Evolutionary conservation across 2,888 invertebrate species (phyloP), one percentile per base, ranked within the genome.

Genomic region (Synergus itoensis): DNA sequence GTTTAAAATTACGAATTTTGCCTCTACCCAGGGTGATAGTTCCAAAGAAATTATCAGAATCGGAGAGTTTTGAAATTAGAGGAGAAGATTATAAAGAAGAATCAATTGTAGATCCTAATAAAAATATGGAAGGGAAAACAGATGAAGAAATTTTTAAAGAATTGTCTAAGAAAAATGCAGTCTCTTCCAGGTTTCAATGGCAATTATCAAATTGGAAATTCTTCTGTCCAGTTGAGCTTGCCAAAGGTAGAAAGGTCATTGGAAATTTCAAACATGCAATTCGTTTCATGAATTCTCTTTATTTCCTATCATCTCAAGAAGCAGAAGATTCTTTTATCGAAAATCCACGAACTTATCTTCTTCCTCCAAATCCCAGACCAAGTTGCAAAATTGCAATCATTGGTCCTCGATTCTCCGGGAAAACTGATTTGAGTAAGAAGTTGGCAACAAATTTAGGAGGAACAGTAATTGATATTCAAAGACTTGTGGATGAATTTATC

Each of bases 161-260:
- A 65, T 65, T 65, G 11, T 65, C 18, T 41, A 18, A 12, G 40
- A 87, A 83, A 80, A 87, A 90, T 14, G 88, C 88, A 0, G 86
- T 92, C 18, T 89, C 89, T 28, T 83, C 87, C 0, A 85, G 86
- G 81, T 93, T 91, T 83, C 91, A 91, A 80, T 94, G 93, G 93
- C 87, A 88, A 67, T 88, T 94, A 83, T 95, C 95, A 4, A 92
- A 93, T 67, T 95, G 95, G 95, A 92, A 91, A 60, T 93, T 93
- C 76, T 92, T 93, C 85, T 96, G 96, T 87, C 96, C 96, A 7
- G 95, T 96, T 4, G 94, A 95, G 83, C 92, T 95, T 84, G 93
- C 93, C 83, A 92, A 93, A 81, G 94, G 95, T n/a, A 90, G 89
- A 77, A 91, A 93, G 67, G 86, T 92, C 16, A 87, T 90, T 45